Percentiles rank a stretch among this genome's conserved stretches.
Conservation (phyloP, 1,140 invertebrate species). For the Mya arenaria region DNA sequence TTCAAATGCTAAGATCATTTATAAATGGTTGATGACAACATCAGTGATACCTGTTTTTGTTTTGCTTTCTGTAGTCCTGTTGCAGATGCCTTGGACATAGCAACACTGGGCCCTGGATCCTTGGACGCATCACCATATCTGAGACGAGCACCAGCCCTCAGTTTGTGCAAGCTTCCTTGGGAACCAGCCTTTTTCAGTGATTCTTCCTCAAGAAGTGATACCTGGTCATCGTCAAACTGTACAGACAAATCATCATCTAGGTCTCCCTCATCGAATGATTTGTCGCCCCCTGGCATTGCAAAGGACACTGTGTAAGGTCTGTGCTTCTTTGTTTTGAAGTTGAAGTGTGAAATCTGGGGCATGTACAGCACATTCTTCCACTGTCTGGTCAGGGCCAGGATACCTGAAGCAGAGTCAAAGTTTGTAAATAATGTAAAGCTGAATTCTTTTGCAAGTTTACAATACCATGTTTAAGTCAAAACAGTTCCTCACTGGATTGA, state of each 20-base stretch:
- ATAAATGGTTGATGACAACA: too few species aligned
- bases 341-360: conserved; percentile 92
- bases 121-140: conserved; percentile 59
- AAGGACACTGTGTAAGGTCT: conserved; percentile 92
- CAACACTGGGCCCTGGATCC: conserved; percentile 19
- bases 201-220: conserved; percentile 88
- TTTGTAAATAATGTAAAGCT: too few species aligned
- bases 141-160: conserved; percentile 37
- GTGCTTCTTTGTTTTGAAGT: conserved; percentile 85
- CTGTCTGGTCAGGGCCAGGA: conserved; percentile 94
- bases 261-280: conserved; percentile 46
- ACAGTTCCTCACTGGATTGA: too few species aligned
- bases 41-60: conserved; percentile 15
- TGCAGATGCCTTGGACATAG: conserved; percentile 47
- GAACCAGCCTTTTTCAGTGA: conserved; percentile 74
- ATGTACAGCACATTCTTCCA: conserved; percentile 99
- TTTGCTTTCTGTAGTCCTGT: conserved; percentile 56
- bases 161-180: conserved; percentile 60
- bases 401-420: too few species aligned
- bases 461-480: too few species aligned
- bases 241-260: conserved; percentile 80
- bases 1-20: too few species aligned
- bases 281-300: conserved; percentile 89
- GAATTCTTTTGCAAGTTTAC: too few species aligned
- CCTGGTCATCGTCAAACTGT: conserved; percentile 92